phyloP scores from a whole-genome alignment of 2,888 invertebrate genomes.

The Aethes cnicana region DNA sequence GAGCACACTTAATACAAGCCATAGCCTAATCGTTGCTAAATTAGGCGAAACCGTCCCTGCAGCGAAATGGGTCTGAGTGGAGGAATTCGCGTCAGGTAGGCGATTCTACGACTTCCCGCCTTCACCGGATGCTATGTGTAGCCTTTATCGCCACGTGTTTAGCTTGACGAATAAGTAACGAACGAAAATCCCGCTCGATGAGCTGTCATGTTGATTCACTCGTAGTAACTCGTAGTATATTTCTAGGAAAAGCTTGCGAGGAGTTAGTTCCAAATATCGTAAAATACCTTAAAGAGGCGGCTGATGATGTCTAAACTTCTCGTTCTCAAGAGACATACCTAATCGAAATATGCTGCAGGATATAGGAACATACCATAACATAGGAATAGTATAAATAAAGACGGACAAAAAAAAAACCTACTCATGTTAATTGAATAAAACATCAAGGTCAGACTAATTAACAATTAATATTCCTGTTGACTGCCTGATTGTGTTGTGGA shows the following conservation, averaged over 20 bases:
- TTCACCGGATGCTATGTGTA: slow-evolving; percentile 60
- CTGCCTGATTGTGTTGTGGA: too few species aligned
- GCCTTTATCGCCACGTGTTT: slow-evolving; percentile 63
- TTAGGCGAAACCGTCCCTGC: background rate
- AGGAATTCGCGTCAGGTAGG: slow-evolving; percentile 54
- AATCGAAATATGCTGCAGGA: too few species aligned
- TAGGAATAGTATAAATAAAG: too few species aligned
- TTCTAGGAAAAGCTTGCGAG: slow-evolving; percentile 30
- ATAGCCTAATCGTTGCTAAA: background rate
- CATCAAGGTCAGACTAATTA: too few species aligned
- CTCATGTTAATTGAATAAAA: too few species aligned
- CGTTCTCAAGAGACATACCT: too few species aligned
- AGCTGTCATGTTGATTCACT: slow-evolving; percentile 48
- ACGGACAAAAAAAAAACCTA: too few species aligned
- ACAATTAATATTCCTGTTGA: too few species aligned
- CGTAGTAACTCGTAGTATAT: slow-evolving; percentile 48
- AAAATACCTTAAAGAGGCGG: too few species aligned
- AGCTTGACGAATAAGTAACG: slow-evolving; percentile 48
- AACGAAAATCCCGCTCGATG: slow-evolving; percentile 23
- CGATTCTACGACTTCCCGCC: slow-evolving; percentile 52
- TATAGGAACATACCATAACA: too few species aligned
- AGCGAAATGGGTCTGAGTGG: slow-evolving; percentile 1
- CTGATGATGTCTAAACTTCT: too few species aligned
- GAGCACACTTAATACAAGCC: background rate
- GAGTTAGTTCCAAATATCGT: slow-evolving; percentile 28